phyloP scores from a whole-genome alignment of 2,113 vertebrate species.

The Vombatus ursinus region DNA sequence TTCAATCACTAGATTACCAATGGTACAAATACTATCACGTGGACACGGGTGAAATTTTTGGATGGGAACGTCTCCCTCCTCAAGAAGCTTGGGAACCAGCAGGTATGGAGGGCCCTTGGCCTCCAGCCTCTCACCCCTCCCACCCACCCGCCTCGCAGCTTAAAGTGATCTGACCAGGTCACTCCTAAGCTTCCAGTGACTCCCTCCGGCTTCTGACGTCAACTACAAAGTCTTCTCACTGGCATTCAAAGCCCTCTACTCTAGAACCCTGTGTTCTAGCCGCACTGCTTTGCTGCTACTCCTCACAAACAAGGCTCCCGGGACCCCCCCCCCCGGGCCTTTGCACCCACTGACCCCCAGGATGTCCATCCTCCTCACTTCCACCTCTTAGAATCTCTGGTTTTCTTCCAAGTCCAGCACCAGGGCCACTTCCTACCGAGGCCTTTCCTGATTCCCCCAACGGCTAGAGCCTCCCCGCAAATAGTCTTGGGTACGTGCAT shows the following conservation, averaged over 20 bases:
- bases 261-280: neutral
- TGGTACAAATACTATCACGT: too few species aligned
- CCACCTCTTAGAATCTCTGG: neutral
- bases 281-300: neutral
- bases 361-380: neutral
- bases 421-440: neutral
- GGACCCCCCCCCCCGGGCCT: too few species aligned
- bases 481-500: neutral
- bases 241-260: too few species aligned
- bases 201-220: too few species aligned
- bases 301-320: neutral
- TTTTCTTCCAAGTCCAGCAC: neutral
- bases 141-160: too few species aligned
- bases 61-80: neutral
- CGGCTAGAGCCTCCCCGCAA: neutral
- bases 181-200: too few species aligned
- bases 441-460: neutral
- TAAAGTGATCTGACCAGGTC: too few species aligned
- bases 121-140: neutral
- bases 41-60: neutral
- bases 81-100: neutral
- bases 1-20: too few species aligned
- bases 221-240: too few species aligned
- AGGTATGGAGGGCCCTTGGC: neutral
- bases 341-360: too few species aligned